Conservation (phyloP, 1,140 invertebrate species). For the Hyposmocoma kahamanoa region DNA sequence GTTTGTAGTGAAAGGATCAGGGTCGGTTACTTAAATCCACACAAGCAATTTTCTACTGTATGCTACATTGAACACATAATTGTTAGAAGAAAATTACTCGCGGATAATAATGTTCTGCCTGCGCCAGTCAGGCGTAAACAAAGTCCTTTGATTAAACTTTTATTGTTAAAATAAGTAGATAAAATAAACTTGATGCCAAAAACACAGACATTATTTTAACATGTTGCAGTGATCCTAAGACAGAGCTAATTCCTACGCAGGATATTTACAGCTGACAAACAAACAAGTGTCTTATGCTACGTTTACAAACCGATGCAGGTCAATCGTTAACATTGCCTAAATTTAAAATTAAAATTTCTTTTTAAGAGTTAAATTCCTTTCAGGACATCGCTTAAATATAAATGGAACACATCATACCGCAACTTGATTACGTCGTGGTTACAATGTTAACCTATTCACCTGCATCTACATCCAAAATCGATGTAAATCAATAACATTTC, state of each 20-base stretch:
- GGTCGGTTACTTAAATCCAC: too few species aligned
- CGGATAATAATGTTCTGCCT: too few species aligned
- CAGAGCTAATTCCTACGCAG: slow-evolving; percentile 53
- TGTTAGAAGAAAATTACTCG: too few species aligned
- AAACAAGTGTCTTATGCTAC: slow-evolving; percentile 43
- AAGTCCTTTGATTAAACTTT: slow-evolving; percentile 63
- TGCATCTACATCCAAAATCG: slow-evolving; percentile 47
- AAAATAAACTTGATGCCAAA: slow-evolving; percentile 73
- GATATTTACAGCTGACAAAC: slow-evolving; percentile 66
- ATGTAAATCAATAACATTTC: slow-evolving; percentile 33
- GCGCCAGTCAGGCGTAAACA: too few species aligned
- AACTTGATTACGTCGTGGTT: slow-evolving; percentile 25
- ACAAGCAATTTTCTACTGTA: too few species aligned
- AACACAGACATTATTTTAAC: slow-evolving; percentile 68
- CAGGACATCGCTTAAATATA: slow-evolving; percentile 30
- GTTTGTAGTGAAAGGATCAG: too few species aligned
- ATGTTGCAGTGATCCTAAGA: slow-evolving; percentile 59
- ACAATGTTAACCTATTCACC: slow-evolving; percentile 55
- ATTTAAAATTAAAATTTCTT: slow-evolving; percentile 23
- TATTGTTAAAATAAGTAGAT: slow-evolving; percentile 74
- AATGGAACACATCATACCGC: slow-evolving; percentile 42
- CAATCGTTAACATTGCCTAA: slow-evolving; percentile 47
- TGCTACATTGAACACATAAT: too few species aligned
- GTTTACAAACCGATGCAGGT: slow-evolving; percentile 58
- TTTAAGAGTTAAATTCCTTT: slow-evolving; percentile 33